phyloP scores from a whole-genome alignment of 1,140 invertebrate species.

The Hyles euphorbiae region DNA sequence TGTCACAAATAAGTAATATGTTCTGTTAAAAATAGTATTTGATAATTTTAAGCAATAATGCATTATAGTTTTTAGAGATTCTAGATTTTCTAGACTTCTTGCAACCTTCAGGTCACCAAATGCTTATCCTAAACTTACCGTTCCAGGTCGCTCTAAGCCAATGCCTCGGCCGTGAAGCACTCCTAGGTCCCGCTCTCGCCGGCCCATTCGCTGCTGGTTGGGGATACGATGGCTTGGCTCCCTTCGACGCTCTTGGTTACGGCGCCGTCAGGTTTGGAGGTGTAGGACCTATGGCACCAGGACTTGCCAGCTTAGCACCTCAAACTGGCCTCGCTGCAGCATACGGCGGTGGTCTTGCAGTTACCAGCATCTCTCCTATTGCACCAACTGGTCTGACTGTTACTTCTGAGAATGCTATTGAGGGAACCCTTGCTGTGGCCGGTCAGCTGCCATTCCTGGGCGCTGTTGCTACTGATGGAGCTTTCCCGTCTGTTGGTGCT shows the following conservation, averaged over 20 bases:
- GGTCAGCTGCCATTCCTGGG: slow-evolving; percentile 31
- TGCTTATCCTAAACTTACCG: no score
- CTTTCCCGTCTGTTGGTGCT: not conserved
- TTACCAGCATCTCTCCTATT: slow-evolving; percentile 24
- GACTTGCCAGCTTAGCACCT: not conserved
- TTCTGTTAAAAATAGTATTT: no score
- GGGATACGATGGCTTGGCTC: not conserved
- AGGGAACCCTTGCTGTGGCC: slow-evolving; percentile 26
- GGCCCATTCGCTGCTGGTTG: not conserved
- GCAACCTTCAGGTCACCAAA: no score
- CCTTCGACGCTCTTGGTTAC: not conserved
- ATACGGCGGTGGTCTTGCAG: slow-evolving; percentile 24
- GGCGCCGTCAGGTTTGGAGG: not conserved
- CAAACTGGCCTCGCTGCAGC: slow-evolving; percentile 7
- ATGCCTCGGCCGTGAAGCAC: not conserved
- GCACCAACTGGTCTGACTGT: slow-evolving; percentile 28
- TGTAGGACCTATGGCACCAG: not conserved
- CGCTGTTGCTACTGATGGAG: slow-evolving; percentile 18
- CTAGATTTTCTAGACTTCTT: no score
- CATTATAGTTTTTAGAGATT: no score
- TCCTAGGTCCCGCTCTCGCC: not conserved
- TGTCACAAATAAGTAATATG: no score
- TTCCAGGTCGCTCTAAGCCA: slow-evolving; percentile 1
- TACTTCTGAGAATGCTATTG: slow-evolving; percentile 28
- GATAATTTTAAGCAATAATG: no score